phyloP scores from a whole-genome alignment of 2,797 vertebrate species.

The Podarcis lilfordi region DNA sequence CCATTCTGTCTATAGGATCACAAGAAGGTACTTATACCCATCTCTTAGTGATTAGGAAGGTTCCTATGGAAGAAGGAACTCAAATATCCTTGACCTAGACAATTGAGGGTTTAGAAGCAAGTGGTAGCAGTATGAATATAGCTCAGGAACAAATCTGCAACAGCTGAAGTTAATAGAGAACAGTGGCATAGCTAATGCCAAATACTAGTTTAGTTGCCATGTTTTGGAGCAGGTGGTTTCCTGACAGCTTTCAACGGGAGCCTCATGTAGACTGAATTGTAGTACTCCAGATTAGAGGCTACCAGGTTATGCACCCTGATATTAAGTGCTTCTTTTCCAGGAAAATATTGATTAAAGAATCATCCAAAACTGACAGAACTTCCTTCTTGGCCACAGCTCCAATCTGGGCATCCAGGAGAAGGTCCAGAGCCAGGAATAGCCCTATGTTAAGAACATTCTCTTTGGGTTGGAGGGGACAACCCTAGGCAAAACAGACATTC shows the following conservation, averaged over 20 bases:
- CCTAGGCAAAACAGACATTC: background rate
- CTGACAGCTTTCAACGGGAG: background rate
- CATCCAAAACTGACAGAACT: too few relatives aligned
- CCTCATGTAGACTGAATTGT: background rate
- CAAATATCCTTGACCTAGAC: background rate
- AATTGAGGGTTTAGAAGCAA: background rate
- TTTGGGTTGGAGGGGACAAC: background rate
- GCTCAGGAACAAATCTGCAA: background rate
- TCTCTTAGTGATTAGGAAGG: background rate
- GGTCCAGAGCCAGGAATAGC: background rate
- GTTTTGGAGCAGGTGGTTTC: background rate
- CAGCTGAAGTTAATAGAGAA: background rate
- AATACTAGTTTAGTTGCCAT: background rate
- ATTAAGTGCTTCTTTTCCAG: background rate
- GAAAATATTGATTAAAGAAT: background rate
- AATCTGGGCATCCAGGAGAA: background rate
- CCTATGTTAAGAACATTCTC: too few relatives aligned
- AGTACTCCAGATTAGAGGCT: background rate
- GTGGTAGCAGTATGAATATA: background rate
- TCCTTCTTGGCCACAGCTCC: background rate
- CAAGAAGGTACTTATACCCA: background rate
- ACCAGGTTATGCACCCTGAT: background rate
- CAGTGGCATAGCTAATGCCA: background rate
- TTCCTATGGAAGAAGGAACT: background rate
- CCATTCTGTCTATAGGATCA: background rate